These are phyloP conservation scores for Paragorgia papillata DNA, from an alignment of 92 coral and sea anemone genomes.

Conservation along the genomic window DNA sequence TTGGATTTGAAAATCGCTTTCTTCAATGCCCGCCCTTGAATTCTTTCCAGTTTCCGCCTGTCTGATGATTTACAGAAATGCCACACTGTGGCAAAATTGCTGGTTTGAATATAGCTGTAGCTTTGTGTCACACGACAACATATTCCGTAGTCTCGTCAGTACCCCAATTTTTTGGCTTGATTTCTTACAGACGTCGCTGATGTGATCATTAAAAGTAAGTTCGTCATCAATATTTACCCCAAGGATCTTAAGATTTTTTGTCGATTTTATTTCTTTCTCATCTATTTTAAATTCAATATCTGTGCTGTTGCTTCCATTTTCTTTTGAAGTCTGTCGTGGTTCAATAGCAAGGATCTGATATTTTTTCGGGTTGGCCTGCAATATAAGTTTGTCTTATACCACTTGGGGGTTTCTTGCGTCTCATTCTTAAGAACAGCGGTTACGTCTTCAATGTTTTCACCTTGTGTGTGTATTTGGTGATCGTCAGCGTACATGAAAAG, in stretches of 20 bases:
- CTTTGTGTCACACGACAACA: conserved; percentile 19
- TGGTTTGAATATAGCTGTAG: conserved; percentile 41
- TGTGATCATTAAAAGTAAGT: conserved; percentile 31
- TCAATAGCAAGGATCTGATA: conserved; percentile 4
- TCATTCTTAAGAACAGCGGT: conserved; percentile 10
- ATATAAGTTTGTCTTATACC: conserved; percentile 27
- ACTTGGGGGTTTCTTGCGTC: not conserved
- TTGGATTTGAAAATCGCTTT: no score
- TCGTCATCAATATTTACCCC: conserved; percentile 29
- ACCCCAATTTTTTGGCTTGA: conserved; percentile 34
- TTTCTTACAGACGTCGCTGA: conserved; percentile 22
- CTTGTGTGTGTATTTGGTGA: conserved; percentile 54
- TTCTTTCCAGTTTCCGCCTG: conserved; percentile 27
- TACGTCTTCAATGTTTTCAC: conserved; percentile 22
- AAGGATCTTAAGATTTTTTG: not conserved
- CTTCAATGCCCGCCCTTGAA: no score
- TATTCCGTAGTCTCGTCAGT: conserved; percentile 31
- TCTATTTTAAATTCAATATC: no score
- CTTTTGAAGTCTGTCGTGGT: no score
- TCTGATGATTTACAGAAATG: conserved; percentile 42
- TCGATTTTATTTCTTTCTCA: no score
- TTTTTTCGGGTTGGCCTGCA: conserved; percentile 23
- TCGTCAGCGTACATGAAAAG: conserved; percentile 58
- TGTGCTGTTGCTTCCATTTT: no score
- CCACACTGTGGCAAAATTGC: conserved; percentile 48